These are phyloP conservation scores for Trachelus tabidus DNA, from an alignment of 2,888 invertebrate genomes.

Conservation along the genomic window DNA sequence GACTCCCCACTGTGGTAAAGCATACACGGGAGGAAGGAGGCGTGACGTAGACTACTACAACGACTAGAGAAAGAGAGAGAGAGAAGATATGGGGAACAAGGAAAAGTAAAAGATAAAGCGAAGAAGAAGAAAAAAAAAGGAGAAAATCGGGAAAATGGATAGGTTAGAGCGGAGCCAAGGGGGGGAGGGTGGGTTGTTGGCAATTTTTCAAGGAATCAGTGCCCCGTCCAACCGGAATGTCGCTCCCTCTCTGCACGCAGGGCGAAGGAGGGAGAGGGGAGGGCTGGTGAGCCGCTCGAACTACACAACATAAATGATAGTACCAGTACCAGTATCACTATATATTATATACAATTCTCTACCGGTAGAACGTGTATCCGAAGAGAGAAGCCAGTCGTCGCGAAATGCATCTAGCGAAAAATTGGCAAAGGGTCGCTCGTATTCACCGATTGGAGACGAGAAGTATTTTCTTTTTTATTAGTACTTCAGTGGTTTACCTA, in stretches of 20 bases:
- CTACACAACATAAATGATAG: background rate
- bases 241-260: conserved; percentile 6
- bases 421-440: background rate
- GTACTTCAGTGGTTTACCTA: background rate
- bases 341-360: background rate
- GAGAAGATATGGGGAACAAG: conserved; percentile 6
- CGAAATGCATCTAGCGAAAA: background rate
- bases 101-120: conserved; percentile 13
- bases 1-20: background rate
- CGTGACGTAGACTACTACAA: background rate
- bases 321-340: background rate
- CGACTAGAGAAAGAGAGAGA: conserved; percentile 9
- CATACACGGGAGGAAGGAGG: conserved; percentile 10
- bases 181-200: conserved; percentile 42
- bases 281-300: background rate
- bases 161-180: background rate
- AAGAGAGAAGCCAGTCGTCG: background rate
- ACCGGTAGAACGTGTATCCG: background rate
- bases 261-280: background rate
- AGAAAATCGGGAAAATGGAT: conserved; percentile 6
- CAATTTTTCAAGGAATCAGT: conserved; percentile 60
- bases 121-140: conserved; percentile 16
- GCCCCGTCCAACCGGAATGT: conserved; percentile 54
- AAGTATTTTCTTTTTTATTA: background rate
- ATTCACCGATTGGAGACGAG: background rate